Evolutionary conservation across 1,140 invertebrate species (phyloP).

Genomic region (Sinonovacula constricta): DNA sequence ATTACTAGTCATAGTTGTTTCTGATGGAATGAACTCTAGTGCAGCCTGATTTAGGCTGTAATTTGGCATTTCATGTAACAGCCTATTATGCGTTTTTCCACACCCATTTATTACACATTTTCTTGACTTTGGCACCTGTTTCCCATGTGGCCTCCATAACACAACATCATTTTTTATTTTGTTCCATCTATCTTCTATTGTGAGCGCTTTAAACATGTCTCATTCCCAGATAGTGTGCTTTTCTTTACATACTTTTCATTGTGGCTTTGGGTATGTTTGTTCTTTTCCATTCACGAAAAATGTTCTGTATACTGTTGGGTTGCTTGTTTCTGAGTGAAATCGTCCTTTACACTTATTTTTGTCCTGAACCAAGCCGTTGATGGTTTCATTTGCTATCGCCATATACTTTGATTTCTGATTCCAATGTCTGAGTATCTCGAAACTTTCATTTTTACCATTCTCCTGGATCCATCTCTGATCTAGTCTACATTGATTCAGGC

Average conservation of each 20-base stretch:
- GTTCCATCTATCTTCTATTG: too few relatives aligned
- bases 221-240: too few relatives aligned
- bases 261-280: too few relatives aligned
- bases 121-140: background rate
- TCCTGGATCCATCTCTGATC: too few relatives aligned
- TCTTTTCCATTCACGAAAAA: too few relatives aligned
- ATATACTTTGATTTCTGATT: background rate
- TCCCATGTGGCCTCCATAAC: background rate
- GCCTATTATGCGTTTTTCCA: too few relatives aligned
- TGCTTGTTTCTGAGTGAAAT: background rate
- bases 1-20: background rate
- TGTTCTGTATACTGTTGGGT: too few relatives aligned
- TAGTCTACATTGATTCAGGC: too few relatives aligned
- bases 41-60: background rate
- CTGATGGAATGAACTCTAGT: too few relatives aligned
- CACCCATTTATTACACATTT: slow-evolving; percentile 14
- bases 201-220: background rate
- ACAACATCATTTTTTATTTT: background rate
- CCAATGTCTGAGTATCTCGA: background rate
- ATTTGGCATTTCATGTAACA: too few relatives aligned
- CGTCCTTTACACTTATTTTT: background rate
- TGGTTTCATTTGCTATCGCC: background rate
- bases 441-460: background rate
- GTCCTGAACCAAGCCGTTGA: background rate
- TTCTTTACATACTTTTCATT: too few relatives aligned